Evolutionary conservation across 2,797 vertebrate species (phyloP), one percentile per base, ranked within the genome.

Genomic region (Hyperoplus lanceolatus): DNA sequence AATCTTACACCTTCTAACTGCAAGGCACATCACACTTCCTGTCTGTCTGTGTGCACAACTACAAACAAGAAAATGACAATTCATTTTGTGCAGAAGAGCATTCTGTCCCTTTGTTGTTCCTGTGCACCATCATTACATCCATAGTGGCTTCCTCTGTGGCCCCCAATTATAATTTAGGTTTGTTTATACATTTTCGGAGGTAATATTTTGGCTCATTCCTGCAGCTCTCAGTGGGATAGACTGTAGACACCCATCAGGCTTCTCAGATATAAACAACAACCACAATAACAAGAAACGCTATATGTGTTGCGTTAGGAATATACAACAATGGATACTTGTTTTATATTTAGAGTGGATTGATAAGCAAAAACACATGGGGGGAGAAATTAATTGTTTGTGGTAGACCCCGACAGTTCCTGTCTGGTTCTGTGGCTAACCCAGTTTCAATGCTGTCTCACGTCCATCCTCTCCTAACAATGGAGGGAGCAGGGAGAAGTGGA

Each of bases 391-490:
- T 93, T 94, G 94, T 94, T 93, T 90, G 87, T 55, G 53, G 76
- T 87, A 73, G 87, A 61, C 75, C 79, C 77, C 75, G 58, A 61
- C 57, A 72, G 82, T 91, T 94, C 91, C 93, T 92, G 91, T 92
- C 87, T 92, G 87, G 21, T 81, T 90, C 81, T 87, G 79, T 71
- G 65, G 78, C 86, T 84, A 84, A 83, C 83, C 81, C 73, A 82
- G 72, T 89, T 90, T 85, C 84, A 84, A 80, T 89, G 73, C 83
- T 79, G 91, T 94, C 92, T 94, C 73, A 70, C 41, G 6, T 86
- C 80, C 84, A 91, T 94, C 91, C 89, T 92, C 66, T 83, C 75
- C 79, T 15, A 91, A 94, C 93, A 94, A 94, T 93, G 49, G 80
- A 75, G 66, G 36, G 55, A 68, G 72, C 68, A 45, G 79, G 59